Conservation (phyloP, 2,888 invertebrate species). For the Drosophila mayaguana region DNA sequence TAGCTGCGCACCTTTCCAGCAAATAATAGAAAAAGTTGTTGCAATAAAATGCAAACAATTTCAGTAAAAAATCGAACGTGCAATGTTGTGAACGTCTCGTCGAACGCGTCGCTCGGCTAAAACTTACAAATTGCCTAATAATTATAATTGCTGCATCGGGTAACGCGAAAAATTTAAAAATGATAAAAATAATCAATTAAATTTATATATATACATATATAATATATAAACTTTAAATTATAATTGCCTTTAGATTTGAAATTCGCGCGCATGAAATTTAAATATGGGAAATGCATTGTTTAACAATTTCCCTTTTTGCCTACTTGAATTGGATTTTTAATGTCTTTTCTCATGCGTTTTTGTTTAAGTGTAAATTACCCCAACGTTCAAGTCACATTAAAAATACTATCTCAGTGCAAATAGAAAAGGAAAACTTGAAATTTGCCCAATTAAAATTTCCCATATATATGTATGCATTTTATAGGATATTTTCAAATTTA, state of each 20-base stretch:
- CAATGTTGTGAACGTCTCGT: slow-evolving; percentile 60
- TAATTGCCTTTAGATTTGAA: neutral
- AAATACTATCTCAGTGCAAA: neutral
- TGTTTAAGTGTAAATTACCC: neutral
- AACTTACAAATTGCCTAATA: slow-evolving; percentile 17
- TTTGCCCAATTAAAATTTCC: neutral
- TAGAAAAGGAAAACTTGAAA: neutral
- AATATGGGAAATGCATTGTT: neutral
- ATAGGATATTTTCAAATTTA: neutral
- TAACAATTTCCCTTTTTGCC: neutral
- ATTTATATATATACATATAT: neutral
- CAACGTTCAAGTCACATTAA: neutral
- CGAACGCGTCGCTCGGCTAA: slow-evolving; percentile 30
- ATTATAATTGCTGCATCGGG: neutral
- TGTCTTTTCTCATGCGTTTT: neutral
- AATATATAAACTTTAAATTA: neutral
- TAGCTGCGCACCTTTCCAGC: slow-evolving; percentile 64
- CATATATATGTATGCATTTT: neutral
- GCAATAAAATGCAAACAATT: slow-evolving; percentile 72
- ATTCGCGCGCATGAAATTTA: neutral
- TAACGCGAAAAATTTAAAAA: neutral
- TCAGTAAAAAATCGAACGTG: slow-evolving; percentile 78
- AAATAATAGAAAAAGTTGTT: slow-evolving; percentile 64
- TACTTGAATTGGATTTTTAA: no score
- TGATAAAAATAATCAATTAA: neutral